Base-by-base conservation (phyloP, 2,113 vertebrate genomes). In the Aspiorhynchus laticeps region DNA sequence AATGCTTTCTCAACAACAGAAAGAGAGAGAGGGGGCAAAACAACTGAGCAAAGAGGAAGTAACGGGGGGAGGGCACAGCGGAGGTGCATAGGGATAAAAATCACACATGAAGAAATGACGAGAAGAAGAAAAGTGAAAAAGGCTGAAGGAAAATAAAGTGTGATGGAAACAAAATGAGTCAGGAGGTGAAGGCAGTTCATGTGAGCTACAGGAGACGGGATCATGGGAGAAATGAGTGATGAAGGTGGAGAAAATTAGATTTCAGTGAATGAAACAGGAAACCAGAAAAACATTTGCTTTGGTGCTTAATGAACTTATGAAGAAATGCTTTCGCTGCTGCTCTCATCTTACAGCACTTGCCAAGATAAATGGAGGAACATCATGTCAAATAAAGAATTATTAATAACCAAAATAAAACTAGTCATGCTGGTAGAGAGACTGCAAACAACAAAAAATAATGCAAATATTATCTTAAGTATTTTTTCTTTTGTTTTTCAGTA, bases 161-260 rank as follows among this genome's bases (percentile, higher is more conserved):
- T 74, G 80, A 88, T 75, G 67, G 83, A 88, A 86, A 88, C 65
- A 33, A 8, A 78, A 71, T 86, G 84, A 80, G 43, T 84, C 80
- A 88, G 48, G 69, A 75, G 31, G 67, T 61, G 77, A 65, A 84
- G 15, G 80, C 17, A 67, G 28, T 46, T 26, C 9, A 28, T 81
- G 15, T 77, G 61, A 86, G 59, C 78, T 63, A 46, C 84, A 83
- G 48, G 38, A 74, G 19, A 85, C 65, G 61, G 76, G 33, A 69
- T 76, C 71, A 88, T 43, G 77, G 80, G 78, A 86, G 83, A 77
- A 88, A 59, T 65, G 75, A 87, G 81, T 83, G 83, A 87, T 86
- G 88, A 83, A 86, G 83, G 67, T 21, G 76, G 84, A 82, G 81
- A 80, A 85, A 86, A 87, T 81, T 59, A 83, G 46, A 65, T 43